Evolutionary conservation across 2,888 invertebrate species (phyloP).

Genomic region (Ormyrus pomaceus): DNA sequence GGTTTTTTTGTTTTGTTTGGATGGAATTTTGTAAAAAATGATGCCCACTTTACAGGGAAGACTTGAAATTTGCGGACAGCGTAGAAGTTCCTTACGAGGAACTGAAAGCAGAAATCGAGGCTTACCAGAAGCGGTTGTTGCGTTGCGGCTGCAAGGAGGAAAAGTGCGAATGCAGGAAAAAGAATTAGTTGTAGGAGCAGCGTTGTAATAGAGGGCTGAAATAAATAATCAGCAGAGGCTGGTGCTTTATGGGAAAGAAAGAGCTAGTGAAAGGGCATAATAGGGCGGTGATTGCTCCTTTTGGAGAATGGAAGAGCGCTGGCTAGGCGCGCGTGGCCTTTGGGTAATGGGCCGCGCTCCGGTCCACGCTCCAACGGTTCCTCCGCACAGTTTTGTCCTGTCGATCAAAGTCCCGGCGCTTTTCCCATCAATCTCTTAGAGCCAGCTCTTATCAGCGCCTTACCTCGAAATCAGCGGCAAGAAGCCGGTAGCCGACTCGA

Average conservation of each 20-base stretch:
- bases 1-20: too few species aligned
- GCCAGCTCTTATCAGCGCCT: too few species aligned
- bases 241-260: background rate
- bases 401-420: slow-evolving; percentile 32
- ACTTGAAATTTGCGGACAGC: slow-evolving; percentile 57
- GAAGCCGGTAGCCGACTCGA: too few species aligned
- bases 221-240: too few species aligned
- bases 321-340: background rate
- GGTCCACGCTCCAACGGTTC: slow-evolving; percentile 16
- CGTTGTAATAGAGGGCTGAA: too few species aligned
- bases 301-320: background rate
- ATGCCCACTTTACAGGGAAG: slow-evolving; percentile 40
- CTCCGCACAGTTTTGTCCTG: slow-evolving; percentile 44
- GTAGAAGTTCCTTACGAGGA: slow-evolving; percentile 60
- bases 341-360: slow-evolving; percentile 31
- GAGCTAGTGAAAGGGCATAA: slow-evolving; percentile 8
- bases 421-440: slow-evolving; percentile 39
- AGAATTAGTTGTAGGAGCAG: background rate
- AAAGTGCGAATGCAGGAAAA: slow-evolving; percentile 28
- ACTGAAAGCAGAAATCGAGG: slow-evolving; percentile 61
- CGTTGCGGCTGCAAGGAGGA: slow-evolving; percentile 18
- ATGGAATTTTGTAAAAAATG: background rate
- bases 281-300: slow-evolving; percentile 30
- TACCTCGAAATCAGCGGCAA: too few species aligned
- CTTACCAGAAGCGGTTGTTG: slow-evolving; percentile 59